Conservation (phyloP, 2,888 invertebrate genomes). For the Ormyrus pomaceus region DNA sequence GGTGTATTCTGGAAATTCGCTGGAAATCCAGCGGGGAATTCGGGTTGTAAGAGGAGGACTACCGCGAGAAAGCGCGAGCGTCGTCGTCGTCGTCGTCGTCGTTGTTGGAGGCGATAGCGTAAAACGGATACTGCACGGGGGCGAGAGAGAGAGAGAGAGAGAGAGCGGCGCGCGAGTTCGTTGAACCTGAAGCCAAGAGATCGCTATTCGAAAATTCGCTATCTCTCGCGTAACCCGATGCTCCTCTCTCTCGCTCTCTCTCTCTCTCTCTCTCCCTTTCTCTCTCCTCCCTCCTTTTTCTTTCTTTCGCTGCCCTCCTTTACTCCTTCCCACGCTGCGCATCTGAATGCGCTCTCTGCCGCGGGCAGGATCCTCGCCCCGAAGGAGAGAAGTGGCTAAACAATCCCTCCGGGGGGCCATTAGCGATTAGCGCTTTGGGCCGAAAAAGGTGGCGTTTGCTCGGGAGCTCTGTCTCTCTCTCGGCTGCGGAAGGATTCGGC, state of each 20-base stretch:
- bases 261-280: conserved; percentile 12
- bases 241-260: conserved; percentile 14
- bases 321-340: conserved; percentile 25
- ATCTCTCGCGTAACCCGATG: conserved; percentile 13
- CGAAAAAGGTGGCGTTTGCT: conserved; percentile 38
- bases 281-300: neutral
- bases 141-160: conserved; percentile 13
- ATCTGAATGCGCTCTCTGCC: too few species aligned
- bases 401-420: too few species aligned
- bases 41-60: neutral
- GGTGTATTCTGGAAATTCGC: neutral
- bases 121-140: conserved; percentile 58
- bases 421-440: too few species aligned
- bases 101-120: conserved; percentile 50
- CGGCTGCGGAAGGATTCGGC: conserved; percentile 62
- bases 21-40: too few species aligned
- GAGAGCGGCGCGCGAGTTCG: conserved; percentile 63
- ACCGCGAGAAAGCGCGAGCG: neutral
- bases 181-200: conserved; percentile 64
- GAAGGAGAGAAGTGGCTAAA: too few species aligned
- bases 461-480: conserved; percentile 33
- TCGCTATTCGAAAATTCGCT: conserved; percentile 53
- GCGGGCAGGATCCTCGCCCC: too few species aligned
- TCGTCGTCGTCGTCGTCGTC: neutral
- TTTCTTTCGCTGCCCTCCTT: conserved; percentile 24